Percentiles rank a stretch among this genome's conserved stretches.
phyloP scores from a whole-genome alignment of 2,113 vertebrate species.

The Eurystomus gularis region DNA sequence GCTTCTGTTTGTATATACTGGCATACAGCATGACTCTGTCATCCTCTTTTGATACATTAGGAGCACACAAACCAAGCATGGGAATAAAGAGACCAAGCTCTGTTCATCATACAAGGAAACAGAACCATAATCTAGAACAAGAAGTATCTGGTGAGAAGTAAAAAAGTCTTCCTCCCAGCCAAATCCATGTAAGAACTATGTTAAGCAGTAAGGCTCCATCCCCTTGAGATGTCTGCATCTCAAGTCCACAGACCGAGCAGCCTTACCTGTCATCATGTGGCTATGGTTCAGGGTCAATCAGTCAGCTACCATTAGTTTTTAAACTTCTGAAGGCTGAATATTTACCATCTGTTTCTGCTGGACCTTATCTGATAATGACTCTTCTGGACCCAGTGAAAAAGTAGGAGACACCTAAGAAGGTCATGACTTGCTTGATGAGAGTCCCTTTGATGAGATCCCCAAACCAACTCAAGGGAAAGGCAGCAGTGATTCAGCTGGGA shows the following conservation, averaged over 20 bases:
- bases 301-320: not conserved
- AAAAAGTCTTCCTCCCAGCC: not conserved
- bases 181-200: rapidly evolving
- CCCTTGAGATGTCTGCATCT: not conserved
- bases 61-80: not conserved
- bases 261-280: not conserved
- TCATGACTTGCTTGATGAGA: not conserved
- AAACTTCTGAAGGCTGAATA: not conserved
- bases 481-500: not conserved
- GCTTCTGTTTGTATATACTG: not conserved
- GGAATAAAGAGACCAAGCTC: not conserved
- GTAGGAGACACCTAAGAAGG: not conserved
- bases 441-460: not conserved
- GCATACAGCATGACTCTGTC: not conserved
- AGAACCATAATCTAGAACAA: not conserved
- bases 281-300: not conserved
- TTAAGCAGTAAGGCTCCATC: not conserved
- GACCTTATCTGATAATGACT: not conserved
- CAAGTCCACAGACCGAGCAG: not conserved
- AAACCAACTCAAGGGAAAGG: not conserved
- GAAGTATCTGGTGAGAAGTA: not conserved
- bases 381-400: not conserved
- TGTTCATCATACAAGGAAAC: not conserved
- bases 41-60: not conserved
- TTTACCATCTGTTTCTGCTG: not conserved